These are phyloP conservation scores for Mercenaria mercenaria DNA, from an alignment of 1,140 invertebrate species.

Conservation along the genomic window DNA sequence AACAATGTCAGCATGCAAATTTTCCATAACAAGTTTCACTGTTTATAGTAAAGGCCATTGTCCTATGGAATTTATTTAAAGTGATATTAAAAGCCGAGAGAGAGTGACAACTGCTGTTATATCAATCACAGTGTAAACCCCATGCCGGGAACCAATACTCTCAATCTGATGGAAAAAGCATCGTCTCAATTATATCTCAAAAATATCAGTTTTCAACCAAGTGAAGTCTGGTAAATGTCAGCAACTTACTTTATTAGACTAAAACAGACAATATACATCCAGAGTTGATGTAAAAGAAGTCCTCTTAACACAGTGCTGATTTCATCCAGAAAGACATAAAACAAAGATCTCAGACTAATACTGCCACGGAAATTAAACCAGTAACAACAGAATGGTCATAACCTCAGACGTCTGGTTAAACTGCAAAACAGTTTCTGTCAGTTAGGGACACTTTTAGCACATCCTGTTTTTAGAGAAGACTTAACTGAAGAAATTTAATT, in stretches of 20 bases:
- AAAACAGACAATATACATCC: neutral
- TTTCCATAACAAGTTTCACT: too few relatives aligned
- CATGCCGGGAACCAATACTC: too few relatives aligned
- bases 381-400: neutral
- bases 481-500: too few relatives aligned
- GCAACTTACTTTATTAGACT: neutral
- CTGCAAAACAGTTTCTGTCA: neutral
- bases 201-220: neutral
- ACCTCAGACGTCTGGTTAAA: neutral
- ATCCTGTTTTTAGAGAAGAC: neutral
- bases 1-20: too few relatives aligned
- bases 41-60: too few relatives aligned
- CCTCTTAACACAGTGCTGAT: neutral
- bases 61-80: too few relatives aligned
- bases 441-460: neutral
- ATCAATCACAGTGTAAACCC: too few relatives aligned
- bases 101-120: too few relatives aligned
- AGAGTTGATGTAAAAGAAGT: neutral
- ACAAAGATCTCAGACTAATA: neutral
- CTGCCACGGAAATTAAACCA: neutral
- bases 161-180: neutral
- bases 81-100: too few relatives aligned
- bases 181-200: conserved; percentile 7
- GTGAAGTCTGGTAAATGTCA: conserved; percentile 11
- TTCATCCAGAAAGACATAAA: neutral